Base-by-base conservation (phyloP, 2,113 vertebrate species). In the Trematomus loennbergii region DNA sequence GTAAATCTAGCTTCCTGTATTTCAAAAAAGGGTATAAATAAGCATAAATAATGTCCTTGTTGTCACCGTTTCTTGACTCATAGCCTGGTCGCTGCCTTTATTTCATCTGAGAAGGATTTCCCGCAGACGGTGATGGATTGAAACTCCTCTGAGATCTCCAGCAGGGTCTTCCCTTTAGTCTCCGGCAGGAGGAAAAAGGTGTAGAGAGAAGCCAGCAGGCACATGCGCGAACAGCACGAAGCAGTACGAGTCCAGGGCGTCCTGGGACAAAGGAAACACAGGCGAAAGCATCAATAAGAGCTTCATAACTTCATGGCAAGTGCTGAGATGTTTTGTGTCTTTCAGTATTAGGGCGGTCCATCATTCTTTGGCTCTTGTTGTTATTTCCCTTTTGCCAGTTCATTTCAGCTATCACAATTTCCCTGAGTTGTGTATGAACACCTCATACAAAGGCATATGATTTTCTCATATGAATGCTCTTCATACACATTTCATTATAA, bases 141-240 rank as follows among this genome's bases (percentile, higher is more conserved):
- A 58, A 95, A 95, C 12, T 95, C 91, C 40, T 90, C 75, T 0
- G 90, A 85, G 81, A 95, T 95, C 86, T 95, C 92, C 81, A 95
- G 77, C 3, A 91, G 46, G 43, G 92, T 94, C 87, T 95, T 96
- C 18, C 92, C 94, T 82, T 94, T 96, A 3, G 95, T 96, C 84
- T 95, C 95, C 1, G 94, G 95, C 70, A 95, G 65, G 63, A 95
- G 0, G 72, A 95, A 88, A 78, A 93, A 94, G 73, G 82, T 43
- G 13, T 86, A 94, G 36, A 95, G 48, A 18, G 79, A 84, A 1
- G 81, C 92, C 29, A 89, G 29, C 83, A 94, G 71, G 64, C 88
- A 92, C 4, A 87, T 10, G 9, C 82, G 91, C 85, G 57, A 94
- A 96, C 63, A 95, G 50, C 69, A 94, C 15, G 33, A 95, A 96